Base-by-base conservation (phyloP, 1,140 invertebrate genomes). In the Aradophagus sp. region DNA sequence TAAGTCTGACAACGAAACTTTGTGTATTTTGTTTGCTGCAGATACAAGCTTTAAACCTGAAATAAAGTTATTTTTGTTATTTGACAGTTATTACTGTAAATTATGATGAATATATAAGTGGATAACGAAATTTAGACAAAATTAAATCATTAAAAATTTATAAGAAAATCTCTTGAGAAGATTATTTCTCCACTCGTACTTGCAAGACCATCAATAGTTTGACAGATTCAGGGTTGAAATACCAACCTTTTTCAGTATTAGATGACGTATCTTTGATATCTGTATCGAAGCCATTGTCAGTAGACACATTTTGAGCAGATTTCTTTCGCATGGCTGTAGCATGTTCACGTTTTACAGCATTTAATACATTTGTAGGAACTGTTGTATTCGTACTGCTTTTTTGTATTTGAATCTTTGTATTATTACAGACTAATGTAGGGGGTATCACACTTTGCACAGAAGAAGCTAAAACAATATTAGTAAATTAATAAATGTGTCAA, bases 241-340 rank as follows among this genome's bases (percentile, higher is more conserved):
- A 56, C 32, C 3, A 74, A 81, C 77, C 73, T 77, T 67, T 73
- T 34, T 69, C 74, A 58, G 74, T 44, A 48, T 67, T 68, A 27
- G 27, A 36, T 52, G 74, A 67, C 41, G 34, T 16, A 26, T 74
- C 72, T 63, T 72, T 67, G 41, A 20, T 48, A 31, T 80, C 69
- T 3, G 42, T 16, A 42, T 76, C 77, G 62, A 32, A 50, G 44
- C 53, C 59, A 66, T 67, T 74, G 48, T 76, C 59, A 65, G 69
- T 63, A 7, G 23, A 17, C 20, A 20, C 16, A 44, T 65, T 50
- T 53, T 69, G 59, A 48, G 71, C 62, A 55, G 38, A 14, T 56
- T 70, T 55, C 20, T 47, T 50, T 50, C 55, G 34, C 23, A 66
- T 29, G 5, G 47, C 45, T 56, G 52, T 59, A 17, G 71, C 62